phyloP scores from a whole-genome alignment of 2,797 vertebrate species.

The Capromys pilorides region DNA sequence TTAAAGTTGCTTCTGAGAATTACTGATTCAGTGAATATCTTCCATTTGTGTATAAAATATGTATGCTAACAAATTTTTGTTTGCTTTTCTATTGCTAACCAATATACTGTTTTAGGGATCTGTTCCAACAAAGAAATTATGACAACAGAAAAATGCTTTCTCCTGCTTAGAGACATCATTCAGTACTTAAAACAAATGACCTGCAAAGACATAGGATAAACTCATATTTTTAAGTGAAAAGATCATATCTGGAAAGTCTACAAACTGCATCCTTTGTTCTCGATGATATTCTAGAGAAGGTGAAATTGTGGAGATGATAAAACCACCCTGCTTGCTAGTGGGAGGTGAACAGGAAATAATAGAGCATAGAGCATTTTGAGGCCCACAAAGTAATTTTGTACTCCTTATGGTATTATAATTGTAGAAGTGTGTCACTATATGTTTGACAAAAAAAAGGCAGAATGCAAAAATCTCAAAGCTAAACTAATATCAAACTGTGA shows the following conservation, averaged over 20 bases:
- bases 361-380: neutral
- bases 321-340: neutral
- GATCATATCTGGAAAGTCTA: neutral
- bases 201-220: neutral
- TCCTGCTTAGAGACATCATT: neutral
- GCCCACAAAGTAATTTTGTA: neutral
- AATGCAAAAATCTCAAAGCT: neutral
- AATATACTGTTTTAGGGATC: neutral
- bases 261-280: neutral
- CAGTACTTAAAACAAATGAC: neutral
- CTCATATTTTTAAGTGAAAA: neutral
- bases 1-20: neutral
- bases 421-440: neutral
- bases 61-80: neutral
- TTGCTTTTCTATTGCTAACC: neutral
- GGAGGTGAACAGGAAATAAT: neutral
- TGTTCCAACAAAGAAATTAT: neutral
- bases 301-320: neutral
- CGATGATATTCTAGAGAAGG: neutral
- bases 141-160: neutral
- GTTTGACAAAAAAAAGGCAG: neutral
- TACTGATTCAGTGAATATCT: neutral
- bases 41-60: neutral
- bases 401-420: neutral
- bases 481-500: neutral